These are phyloP conservation scores for Zapornia atra DNA, from an alignment of 2,113 vertebrate species.

Conservation along the genomic window DNA sequence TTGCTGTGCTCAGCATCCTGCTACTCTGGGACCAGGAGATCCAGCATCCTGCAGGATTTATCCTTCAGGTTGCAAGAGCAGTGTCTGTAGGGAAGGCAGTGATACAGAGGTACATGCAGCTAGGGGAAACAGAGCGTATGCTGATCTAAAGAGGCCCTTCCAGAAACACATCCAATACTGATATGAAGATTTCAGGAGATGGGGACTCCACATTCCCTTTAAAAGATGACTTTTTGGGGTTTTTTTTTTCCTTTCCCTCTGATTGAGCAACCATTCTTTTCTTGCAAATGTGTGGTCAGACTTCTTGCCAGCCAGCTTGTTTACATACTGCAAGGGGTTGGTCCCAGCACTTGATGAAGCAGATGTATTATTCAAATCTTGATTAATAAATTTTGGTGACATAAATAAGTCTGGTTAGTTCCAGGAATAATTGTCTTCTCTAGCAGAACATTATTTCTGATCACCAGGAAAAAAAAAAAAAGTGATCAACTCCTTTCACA, in stretches of 20 bases:
- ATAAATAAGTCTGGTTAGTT: constrained; percentile 39
- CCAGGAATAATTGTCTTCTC: constrained; percentile 46
- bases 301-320: background rate
- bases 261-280: background rate
- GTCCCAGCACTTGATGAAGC: background rate
- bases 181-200: background rate
- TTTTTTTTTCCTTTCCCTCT: background rate
- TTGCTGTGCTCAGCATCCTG: background rate
- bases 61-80: background rate
- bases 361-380: constrained; percentile 37
- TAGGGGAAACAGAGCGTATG: background rate
- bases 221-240: background rate
- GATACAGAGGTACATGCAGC: background rate
- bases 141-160: background rate
- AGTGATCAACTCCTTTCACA: constrained; percentile 48
- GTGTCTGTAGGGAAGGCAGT: background rate
- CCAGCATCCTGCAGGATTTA: background rate
- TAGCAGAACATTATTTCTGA: constrained; percentile 48
- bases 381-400: constrained; percentile 43
- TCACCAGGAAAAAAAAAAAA: constrained; percentile 59
- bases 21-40: background rate
- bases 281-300: background rate
- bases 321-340: background rate
- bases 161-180: background rate
- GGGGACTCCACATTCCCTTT: background rate